Percentiles rank a stretch among this genome's conserved stretches.
Evolutionary conservation across 92 coral and sea anemone species (phyloP).

Genomic region (Galaxea fascicularis): DNA sequence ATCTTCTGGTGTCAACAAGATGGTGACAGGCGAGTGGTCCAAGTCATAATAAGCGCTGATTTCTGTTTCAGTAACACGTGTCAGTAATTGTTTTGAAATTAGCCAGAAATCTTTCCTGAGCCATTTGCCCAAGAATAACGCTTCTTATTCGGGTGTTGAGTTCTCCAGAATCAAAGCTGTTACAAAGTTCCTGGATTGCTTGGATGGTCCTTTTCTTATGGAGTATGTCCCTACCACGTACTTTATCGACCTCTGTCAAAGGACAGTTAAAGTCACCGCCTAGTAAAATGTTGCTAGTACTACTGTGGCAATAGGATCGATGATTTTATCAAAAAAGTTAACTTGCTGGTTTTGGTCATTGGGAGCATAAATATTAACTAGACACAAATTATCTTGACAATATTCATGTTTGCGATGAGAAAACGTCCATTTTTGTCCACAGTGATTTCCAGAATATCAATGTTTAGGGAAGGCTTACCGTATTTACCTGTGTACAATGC

Average conservation of each 20-base stretch:
- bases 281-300: neutral
- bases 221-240: no score
- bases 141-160: no score
- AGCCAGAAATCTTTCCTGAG: no score
- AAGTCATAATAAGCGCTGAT: conserved; percentile 23
- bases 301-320: neutral
- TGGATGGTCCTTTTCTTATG: no score
- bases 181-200: no score
- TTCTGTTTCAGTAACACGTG: conserved; percentile 36
- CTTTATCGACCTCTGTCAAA: neutral
- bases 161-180: neutral
- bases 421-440: conserved; percentile 1
- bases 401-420: neutral
- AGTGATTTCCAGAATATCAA: neutral
- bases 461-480: neutral
- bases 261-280: neutral
- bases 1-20: no score
- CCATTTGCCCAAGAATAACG: no score
- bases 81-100: no score
- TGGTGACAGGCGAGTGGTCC: conserved; percentile 30
- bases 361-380: no score
- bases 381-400: no score
- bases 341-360: no score
- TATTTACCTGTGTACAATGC: no score
- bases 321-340: neutral